Evolutionary conservation across 2,797 vertebrate genomes (phyloP).

Genomic region (Propithecus perrieri): DNA sequence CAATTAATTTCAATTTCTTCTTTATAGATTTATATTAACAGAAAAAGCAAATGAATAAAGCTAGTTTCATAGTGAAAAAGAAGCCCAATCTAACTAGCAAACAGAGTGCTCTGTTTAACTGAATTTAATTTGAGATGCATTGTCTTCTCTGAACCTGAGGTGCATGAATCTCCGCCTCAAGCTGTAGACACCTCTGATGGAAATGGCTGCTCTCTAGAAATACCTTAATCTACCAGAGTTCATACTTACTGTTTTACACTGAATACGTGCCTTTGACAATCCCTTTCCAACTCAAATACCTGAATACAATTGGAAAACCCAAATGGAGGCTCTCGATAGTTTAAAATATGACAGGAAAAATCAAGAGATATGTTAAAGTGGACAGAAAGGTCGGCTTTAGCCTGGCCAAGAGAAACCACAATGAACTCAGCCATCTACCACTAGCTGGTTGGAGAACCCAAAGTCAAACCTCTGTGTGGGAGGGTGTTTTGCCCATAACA

Average conservation of each 20-base stretch:
- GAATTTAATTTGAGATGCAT: background rate
- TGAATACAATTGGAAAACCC: background rate
- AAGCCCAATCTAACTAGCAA: background rate
- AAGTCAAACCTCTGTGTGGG: background rate
- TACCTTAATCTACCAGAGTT: background rate
- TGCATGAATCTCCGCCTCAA: background rate
- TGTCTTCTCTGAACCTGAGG: background rate
- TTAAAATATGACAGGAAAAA: background rate
- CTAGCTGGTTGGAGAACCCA: background rate
- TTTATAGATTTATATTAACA: background rate
- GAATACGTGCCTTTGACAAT: background rate
- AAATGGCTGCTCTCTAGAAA: background rate
- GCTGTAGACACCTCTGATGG: background rate
- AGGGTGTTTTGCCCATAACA: background rate
- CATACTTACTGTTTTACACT: background rate
- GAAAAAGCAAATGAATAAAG: background rate
- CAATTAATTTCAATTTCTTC: background rate
- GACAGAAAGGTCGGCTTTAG: background rate
- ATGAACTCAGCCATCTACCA: background rate
- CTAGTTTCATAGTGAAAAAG: background rate
- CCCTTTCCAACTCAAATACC: background rate
- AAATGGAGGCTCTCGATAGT: background rate
- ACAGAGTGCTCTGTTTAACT: background rate
- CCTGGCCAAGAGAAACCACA: background rate
- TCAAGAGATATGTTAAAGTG: slow-evolving; percentile 30